Base-by-base conservation (phyloP, 2,113 vertebrate species). In the Poicephalus meyeri region DNA sequence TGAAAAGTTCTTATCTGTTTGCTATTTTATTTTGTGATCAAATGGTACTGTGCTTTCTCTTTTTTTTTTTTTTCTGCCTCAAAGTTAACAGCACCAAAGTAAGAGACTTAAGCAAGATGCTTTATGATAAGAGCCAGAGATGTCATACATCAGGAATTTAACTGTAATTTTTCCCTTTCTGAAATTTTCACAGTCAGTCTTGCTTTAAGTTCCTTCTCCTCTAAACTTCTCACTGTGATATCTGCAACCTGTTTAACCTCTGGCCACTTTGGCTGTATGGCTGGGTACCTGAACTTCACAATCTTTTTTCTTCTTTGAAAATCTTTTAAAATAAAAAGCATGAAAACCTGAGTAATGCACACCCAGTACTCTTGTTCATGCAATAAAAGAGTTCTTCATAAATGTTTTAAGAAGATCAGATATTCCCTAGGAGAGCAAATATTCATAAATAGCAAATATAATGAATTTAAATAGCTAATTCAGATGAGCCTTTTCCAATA, bases 51-150 rank as follows among this genome's bases (percentile, higher is more conserved):
- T 86, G 71, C 71, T 68, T 91, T 88, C 49, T 78, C n/a, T 0
- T 78, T 80, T 94, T 33, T 56, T 56, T 56, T 33, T 33, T 91
- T 88, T 93, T 35, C 80, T 70, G 39, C 65, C 80, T 79, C 86
- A 79, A 95, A 82, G 68, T 93, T 95, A 90, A 90, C 65, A 61
- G 26, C 35, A 71, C 15, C 0, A 0, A 94, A 88, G 80, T 93
- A 95, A 91, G 44, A 92, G 23, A 86, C 39, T 83, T 86, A 80
- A 94, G 65, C 80, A 93, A 95, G 90, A 91, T 86, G 76, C 29
- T 93, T 13, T 63, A 10, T 28, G 24, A 25, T 47, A 86, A 78
- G 61, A 92, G 69, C 65, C 83, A 94, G 44, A 86, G 47, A 88
- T 71, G 76, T 83, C 82, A 86, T 66, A 91, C 46, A 56, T 64